These are phyloP conservation scores for Porphyrio hochstetteri DNA, from an alignment of 2,113 vertebrate species.

Conservation along the genomic window DNA sequence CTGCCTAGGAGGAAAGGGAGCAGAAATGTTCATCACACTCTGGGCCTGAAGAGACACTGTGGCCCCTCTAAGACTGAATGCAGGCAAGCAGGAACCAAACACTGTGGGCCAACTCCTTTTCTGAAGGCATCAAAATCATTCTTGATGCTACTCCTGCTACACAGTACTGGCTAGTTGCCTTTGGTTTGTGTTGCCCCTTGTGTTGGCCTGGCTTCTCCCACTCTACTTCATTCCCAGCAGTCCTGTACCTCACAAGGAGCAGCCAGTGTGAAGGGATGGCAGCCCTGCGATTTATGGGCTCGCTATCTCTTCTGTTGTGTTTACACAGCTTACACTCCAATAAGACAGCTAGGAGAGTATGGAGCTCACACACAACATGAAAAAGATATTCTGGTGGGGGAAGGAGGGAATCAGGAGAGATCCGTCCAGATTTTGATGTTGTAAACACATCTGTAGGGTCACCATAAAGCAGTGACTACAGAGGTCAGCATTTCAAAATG, in stretches of 20 bases:
- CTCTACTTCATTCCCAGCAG: not conserved
- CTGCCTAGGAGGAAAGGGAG: not conserved
- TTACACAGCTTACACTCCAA: not conserved
- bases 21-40: not conserved
- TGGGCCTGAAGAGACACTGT: not conserved
- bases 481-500: constrained; percentile 59
- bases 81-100: not conserved
- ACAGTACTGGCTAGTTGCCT: not conserved
- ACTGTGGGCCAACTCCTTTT: not conserved
- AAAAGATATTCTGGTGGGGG: not conserved
- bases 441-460: constrained; percentile 60
- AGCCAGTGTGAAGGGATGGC: not conserved
- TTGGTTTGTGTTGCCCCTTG: not conserved
- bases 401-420: not conserved
- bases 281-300: constrained; percentile 5
- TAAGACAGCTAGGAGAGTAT: not conserved
- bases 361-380: not conserved
- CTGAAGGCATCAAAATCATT: not conserved
- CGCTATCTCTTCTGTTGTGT: constrained; percentile 2
- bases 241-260: constrained; percentile 23
- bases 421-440: not conserved
- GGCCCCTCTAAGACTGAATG: not conserved
- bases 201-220: not conserved
- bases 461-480: constrained; percentile 47
- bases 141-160: not conserved